phyloP scores from a whole-genome alignment of 2,113 vertebrate species.

The Xiphorhynchus elegans region DNA sequence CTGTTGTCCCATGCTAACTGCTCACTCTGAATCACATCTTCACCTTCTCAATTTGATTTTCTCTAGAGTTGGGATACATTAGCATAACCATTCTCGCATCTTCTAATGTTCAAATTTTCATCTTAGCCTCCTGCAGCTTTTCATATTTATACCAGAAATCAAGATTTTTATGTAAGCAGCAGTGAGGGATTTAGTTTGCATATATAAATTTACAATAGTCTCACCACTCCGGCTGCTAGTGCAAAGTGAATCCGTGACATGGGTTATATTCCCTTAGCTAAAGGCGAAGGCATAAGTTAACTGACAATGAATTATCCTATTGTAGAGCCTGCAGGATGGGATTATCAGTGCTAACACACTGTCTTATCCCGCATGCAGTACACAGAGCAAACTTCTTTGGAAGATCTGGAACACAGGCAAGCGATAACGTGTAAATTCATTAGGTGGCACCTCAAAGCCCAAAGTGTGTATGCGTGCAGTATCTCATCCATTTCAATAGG shows the following conservation, averaged over 20 bases:
- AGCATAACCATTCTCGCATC: background rate
- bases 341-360: constrained; percentile 1
- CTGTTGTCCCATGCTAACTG: background rate
- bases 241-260: background rate
- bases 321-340: background rate
- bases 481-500: background rate
- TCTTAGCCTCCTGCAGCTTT: constrained; percentile 19
- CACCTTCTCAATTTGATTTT: background rate
- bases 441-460: background rate
- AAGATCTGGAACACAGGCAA: constrained; percentile 1
- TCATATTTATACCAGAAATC: constrained; percentile 11
- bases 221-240: background rate
- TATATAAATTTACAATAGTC: background rate
- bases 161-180: background rate
- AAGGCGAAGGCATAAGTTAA: background rate
- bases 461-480: background rate
- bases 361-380: background rate
- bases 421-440: background rate
- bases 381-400: background rate
- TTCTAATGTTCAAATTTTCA: constrained; percentile 10
- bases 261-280: background rate
- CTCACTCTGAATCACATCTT: background rate
- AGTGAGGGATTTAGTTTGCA: background rate
- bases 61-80: background rate
- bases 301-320: background rate